A percentile compares a stretch with the other conserved stretches of the same genome.
These are phyloP conservation scores for Masticophis lateralis DNA, from an alignment of 2,797 vertebrate species.

Conservation along the genomic window DNA sequence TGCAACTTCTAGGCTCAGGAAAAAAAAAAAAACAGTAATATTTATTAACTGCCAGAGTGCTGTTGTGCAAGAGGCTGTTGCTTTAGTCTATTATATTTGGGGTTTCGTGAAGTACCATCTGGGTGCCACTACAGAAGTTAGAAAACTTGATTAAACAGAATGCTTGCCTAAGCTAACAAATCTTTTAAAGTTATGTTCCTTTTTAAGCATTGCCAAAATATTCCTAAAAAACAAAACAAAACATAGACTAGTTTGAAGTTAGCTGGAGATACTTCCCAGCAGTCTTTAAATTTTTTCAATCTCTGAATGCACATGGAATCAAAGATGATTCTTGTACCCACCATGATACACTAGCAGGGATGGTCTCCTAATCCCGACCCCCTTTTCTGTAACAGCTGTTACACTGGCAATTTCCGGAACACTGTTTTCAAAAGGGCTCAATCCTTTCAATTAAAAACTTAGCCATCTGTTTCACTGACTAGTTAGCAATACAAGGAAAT, in stretches of 20 bases:
- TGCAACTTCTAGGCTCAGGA: neutral
- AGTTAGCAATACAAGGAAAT: conserved; percentile 46
- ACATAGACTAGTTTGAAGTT: neutral
- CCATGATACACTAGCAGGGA: neutral
- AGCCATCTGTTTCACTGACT: conserved; percentile 44
- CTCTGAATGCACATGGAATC: neutral
- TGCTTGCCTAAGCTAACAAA: neutral
- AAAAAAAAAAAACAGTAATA: neutral
- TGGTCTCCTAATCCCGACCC: neutral
- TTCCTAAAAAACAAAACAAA: neutral
- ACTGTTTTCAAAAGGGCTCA: conserved; percentile 14
- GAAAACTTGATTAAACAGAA: neutral
- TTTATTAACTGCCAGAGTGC: neutral
- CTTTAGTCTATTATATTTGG: neutral
- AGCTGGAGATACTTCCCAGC: neutral
- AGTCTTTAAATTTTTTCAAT: neutral
- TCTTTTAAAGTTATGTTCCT: neutral
- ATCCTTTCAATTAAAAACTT: conserved; percentile 42
- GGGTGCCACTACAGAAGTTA: neutral
- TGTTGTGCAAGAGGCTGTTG: neutral
- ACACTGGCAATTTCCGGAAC: conserved; percentile 25
- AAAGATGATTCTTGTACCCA: neutral
- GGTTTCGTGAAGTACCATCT: neutral
- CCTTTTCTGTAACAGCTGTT: neutral
- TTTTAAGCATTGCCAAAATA: neutral